Evolutionary conservation across 2,888 invertebrate genomes (phyloP).

Genomic region (Volucella zonaria): DNA sequence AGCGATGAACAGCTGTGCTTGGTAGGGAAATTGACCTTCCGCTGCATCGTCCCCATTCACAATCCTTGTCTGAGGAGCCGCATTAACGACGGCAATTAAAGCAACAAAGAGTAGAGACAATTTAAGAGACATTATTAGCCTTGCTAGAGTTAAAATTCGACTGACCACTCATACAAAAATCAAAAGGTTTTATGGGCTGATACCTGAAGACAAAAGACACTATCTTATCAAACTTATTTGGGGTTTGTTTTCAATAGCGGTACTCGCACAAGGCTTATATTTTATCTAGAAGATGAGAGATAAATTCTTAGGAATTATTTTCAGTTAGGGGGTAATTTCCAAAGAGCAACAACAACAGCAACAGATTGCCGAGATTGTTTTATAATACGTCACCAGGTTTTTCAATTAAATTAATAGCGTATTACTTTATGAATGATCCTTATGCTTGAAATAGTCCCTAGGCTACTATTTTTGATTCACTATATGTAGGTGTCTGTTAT

Average conservation of each 20-base stretch:
- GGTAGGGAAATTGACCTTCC: constrained; percentile 80
- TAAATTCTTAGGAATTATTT: constrained; percentile 14
- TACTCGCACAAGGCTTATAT: background rate
- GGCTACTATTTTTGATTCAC: too few relatives aligned
- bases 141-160: constrained; percentile 13
- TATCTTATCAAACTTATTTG: constrained; percentile 25
- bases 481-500: too few relatives aligned
- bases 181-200: constrained; percentile 12
- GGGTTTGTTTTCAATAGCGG: background rate
- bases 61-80: constrained; percentile 76
- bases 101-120: constrained; percentile 15
- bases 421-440: too few relatives aligned
- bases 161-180: constrained; percentile 4
- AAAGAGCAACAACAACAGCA: too few relatives aligned
- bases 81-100: constrained; percentile 27
- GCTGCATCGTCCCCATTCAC: constrained; percentile 80
- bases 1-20: constrained; percentile 78
- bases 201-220: background rate
- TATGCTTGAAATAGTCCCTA: too few relatives aligned
- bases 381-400: too few relatives aligned
- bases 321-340: constrained; percentile 5
- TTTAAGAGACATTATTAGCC: constrained; percentile 33
- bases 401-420: too few relatives aligned
- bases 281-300: constrained; percentile 18
- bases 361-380: too few relatives aligned